Evolutionary conservation across 2,888 invertebrate species (phyloP), one percentile per base, ranked within the genome.

Genomic region (Athetis lepigone): DNA sequence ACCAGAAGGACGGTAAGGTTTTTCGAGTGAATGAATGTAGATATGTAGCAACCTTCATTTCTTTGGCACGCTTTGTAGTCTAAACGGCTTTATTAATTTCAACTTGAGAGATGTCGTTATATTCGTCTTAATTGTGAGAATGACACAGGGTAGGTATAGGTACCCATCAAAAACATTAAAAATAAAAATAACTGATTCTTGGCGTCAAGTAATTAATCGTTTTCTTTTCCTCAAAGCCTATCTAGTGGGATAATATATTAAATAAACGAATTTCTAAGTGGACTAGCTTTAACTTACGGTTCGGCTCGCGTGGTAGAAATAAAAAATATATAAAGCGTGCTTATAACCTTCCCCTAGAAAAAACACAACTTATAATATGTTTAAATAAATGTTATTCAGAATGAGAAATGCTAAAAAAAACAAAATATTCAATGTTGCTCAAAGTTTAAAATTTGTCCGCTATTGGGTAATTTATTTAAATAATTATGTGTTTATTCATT

Each of bases 361-460:
- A 52, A 52, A 52, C 52, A 52, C 52, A 52, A 52, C 52, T 52
- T 52, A 52, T 52, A 52, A 52, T 52, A 52, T 52, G 52, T 52
- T 52, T 52, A 52, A 52, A 52, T 52, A 52, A 52, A 52, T 52
- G 52, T 52, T 52, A 52, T 52, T 52, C 52, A 52, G 52, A 52
- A 52, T 52, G 52, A 52, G 42, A 52, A 52, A 52, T 52, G 52
- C 52, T 50, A 50, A 50, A 50, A 50, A 50, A 51, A 51, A 51
- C 51, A 51, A 51, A 54, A 54, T 54, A 54, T 54, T 54, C 54
- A 54, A 54, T 54, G 54, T 54, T 54, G 42, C 54, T 54, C 54
- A 54, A 54, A 54, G 54, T 54, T 54, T 54, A 54, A 54, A 54
- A 54, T 54, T 54, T 54, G 54, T 54, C 54, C 54, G 54, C 54